Percentiles rank a stretch among this genome's conserved stretches.
These are phyloP conservation scores for Tricholauxania praeusta DNA, from an alignment of 2,888 invertebrate genomes.

Conservation along the genomic window DNA sequence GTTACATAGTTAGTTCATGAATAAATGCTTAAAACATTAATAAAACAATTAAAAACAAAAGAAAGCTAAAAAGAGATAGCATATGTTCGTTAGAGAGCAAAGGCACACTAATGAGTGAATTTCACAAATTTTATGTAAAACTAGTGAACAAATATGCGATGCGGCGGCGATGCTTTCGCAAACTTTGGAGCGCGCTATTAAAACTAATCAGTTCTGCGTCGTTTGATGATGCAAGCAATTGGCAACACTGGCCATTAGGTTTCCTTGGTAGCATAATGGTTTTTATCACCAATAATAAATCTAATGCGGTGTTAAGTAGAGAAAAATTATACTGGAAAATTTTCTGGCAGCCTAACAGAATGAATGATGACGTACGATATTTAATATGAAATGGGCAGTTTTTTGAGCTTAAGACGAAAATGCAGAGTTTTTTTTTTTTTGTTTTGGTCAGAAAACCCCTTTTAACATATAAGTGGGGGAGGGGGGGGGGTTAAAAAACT, in stretches of 20 bases:
- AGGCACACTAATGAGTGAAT: too few species aligned
- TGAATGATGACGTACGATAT: too few species aligned
- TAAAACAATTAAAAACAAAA: conserved; percentile 7
- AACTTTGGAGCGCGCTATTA: conserved; percentile 36
- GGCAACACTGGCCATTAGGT: too few species aligned
- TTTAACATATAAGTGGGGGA: too few species aligned
- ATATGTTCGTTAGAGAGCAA: not conserved
- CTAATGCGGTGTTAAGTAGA: not conserved
- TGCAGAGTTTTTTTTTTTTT: too few species aligned
- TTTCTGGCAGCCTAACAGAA: not conserved
- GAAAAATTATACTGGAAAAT: not conserved
- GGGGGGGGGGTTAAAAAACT: too few species aligned
- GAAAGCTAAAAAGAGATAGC: conserved; percentile 1
- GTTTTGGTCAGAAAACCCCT: too few species aligned
- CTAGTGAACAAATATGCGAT: not conserved
- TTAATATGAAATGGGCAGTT: too few species aligned
- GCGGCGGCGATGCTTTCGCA: not conserved
- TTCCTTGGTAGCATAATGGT: too few species aligned
- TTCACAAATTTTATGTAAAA: too few species aligned
- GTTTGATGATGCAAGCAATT: conserved; percentile 29
- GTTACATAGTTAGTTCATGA: conserved; percentile 26
- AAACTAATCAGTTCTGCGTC: conserved; percentile 49
- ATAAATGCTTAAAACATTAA: conserved; percentile 14
- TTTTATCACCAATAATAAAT: too few species aligned
- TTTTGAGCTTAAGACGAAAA: too few species aligned